These are phyloP conservation scores for Elephantulus edwardii DNA, from an alignment of 2,113 vertebrate genomes.

Conservation along the genomic window DNA sequence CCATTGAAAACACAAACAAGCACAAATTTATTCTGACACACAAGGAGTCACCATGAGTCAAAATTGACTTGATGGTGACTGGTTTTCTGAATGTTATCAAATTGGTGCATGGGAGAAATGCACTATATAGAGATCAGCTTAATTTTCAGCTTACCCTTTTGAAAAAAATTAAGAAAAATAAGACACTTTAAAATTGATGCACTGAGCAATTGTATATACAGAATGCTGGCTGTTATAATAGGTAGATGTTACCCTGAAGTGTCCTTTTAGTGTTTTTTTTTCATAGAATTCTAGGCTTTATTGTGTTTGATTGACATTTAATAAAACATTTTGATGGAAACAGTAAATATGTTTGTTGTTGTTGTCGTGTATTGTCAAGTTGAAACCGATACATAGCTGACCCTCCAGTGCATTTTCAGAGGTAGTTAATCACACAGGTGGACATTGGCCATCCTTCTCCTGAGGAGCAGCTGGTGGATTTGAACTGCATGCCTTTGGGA, in stretches of 20 bases:
- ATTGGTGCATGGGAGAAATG: constrained; percentile 37
- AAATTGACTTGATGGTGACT: not conserved
- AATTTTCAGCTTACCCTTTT: constrained; percentile 24
- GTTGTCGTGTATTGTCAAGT: too few species aligned
- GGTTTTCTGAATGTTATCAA: not conserved
- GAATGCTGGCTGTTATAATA: constrained; percentile 55
- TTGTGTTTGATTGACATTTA: constrained; percentile 45
- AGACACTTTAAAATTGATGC: constrained; percentile 64
- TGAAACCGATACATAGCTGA: too few species aligned
- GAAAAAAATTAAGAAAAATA: constrained; percentile 60
- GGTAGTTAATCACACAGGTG: too few species aligned
- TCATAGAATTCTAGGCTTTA: constrained; percentile 38
- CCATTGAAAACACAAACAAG: not conserved
- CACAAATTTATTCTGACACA: not conserved
- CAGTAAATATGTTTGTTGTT: too few species aligned
- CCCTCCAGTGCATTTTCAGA: too few species aligned
- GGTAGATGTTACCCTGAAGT: constrained; percentile 34
- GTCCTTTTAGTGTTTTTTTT: constrained; percentile 41
- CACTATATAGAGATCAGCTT: constrained; percentile 10
- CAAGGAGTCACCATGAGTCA: not conserved
- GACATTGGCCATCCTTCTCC: too few species aligned
- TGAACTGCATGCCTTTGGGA: too few species aligned
- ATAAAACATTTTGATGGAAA: constrained; percentile 52
- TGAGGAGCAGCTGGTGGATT: too few species aligned
- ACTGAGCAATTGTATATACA: constrained; percentile 35